These are phyloP conservation scores for Lepidurus arcticus DNA, from an alignment of 1,140 invertebrate species.

Conservation along the genomic window DNA sequence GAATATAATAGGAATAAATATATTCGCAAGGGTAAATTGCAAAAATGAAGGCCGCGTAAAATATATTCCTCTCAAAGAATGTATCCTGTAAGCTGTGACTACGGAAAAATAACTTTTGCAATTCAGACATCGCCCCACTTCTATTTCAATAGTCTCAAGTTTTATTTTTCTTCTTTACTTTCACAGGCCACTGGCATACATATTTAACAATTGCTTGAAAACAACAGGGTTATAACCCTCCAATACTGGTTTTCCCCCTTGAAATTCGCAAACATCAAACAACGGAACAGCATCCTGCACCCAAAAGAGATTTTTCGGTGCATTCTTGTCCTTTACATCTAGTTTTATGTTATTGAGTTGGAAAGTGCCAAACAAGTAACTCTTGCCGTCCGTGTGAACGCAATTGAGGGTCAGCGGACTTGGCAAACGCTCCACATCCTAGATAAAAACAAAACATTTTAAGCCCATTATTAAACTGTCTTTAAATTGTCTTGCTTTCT, in stretches of 20 bases:
- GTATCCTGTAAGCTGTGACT: too few relatives aligned
- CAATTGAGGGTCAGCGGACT: slow-evolving; percentile 74
- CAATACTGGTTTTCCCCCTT: slow-evolving; percentile 56
- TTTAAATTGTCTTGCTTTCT: not conserved
- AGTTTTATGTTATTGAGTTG: slow-evolving; percentile 62
- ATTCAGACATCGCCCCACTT: not conserved
- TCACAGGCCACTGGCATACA: slow-evolving; percentile 59
- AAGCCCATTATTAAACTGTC: slow-evolving; percentile 25
- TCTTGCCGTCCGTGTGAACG: slow-evolving; percentile 65
- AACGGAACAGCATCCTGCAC: slow-evolving; percentile 57
- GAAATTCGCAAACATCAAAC: slow-evolving; percentile 60
- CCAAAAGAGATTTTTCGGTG: slow-evolving; percentile 72
- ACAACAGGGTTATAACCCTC: slow-evolving; percentile 69
- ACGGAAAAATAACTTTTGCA: not conserved
- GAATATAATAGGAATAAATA: too few relatives aligned
- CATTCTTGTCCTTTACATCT: slow-evolving; percentile 44
- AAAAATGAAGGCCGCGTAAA: too few relatives aligned
- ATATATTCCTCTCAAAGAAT: too few relatives aligned
- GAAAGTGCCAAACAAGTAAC: slow-evolving; percentile 71
- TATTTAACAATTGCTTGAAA: slow-evolving; percentile 66
- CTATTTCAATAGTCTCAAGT: slow-evolving; percentile 15
- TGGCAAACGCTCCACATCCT: slow-evolving; percentile 57
- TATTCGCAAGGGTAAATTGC: too few relatives aligned
- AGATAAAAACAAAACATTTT: slow-evolving; percentile 42
- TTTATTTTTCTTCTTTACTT: not conserved